These are phyloP conservation scores for Macrocentrus cingulum DNA, from an alignment of 1,140 invertebrate genomes.

Conservation along the genomic window DNA sequence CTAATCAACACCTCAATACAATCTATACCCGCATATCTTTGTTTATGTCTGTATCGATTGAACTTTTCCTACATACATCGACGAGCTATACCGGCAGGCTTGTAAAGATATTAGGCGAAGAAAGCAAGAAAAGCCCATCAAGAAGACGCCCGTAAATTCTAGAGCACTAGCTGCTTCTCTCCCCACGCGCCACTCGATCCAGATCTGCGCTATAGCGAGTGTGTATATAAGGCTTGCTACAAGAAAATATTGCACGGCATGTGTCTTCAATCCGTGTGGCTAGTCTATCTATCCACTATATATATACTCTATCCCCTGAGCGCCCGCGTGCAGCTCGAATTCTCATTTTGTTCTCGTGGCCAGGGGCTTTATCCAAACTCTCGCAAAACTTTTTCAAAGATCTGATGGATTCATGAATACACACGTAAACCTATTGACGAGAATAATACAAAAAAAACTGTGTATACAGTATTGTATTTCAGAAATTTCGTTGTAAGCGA, in stretches of 20 bases:
- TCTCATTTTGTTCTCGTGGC: constrained; percentile 5
- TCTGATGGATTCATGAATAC: no score
- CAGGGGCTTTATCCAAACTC: constrained; percentile 1
- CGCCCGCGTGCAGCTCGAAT: no score
- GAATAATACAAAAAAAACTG: no score
- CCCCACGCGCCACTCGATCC: constrained; percentile 12
- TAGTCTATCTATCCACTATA: constrained; percentile 22
- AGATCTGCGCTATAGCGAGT: constrained; percentile 19
- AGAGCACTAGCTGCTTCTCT: constrained; percentile 12
- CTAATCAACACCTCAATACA: no score
- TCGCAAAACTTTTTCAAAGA: background rate
- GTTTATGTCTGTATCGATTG: constrained; percentile 11
- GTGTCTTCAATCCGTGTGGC: constrained; percentile 37
- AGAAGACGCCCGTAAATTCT: constrained; percentile 20
- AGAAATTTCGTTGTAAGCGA: no score
- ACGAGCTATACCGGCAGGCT: constrained; percentile 13
- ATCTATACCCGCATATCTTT: background rate
- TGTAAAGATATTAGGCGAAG: constrained; percentile 25
- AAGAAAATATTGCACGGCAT: constrained; percentile 45
- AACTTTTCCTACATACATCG: background rate
- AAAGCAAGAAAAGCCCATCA: constrained; percentile 25
- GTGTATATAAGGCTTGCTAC: constrained; percentile 41
- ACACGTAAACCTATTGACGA: no score
- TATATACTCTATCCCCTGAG: background rate
- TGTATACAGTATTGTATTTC: no score